Percentiles rank a stretch among this genome's conserved stretches.
These are phyloP conservation scores for Drosophila tropicalis DNA, from an alignment of 1,140 invertebrate genomes.

Conservation along the genomic window DNA sequence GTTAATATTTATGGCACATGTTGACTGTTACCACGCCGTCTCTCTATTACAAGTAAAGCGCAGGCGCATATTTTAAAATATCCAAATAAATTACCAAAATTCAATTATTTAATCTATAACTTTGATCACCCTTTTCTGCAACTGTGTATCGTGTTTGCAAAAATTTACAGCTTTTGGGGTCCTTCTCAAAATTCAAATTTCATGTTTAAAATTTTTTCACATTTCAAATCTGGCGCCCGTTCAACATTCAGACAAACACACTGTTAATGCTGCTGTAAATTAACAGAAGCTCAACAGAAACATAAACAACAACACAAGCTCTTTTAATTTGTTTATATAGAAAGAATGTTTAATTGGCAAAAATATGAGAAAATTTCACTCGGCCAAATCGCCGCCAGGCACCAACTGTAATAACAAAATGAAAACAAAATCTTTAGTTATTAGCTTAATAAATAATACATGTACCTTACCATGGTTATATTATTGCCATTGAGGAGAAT, in stretches of 20 bases:
- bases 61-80: conserved; percentile 46
- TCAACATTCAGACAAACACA: background rate
- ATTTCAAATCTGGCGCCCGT: background rate
- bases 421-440: conserved; percentile 7
- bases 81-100: conserved; percentile 19
- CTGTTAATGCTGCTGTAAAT: background rate
- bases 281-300: background rate
- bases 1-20: conserved; percentile 80
- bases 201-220: background rate
- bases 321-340: conserved; percentile 42
- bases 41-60: conserved; percentile 36
- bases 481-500: conserved; percentile 99
- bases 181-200: background rate
- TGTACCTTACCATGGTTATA: conserved; percentile 94
- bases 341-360: conserved; percentile 36
- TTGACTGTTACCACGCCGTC: conserved; percentile 56
- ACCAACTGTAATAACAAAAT: conserved; percentile 85
- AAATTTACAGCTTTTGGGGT: no score
- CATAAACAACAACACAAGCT: background rate
- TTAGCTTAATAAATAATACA: no score
- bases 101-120: background rate
- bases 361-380: conserved; percentile 54
- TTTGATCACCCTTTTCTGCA: background rate
- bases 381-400: conserved; percentile 88
- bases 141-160: background rate